Evolutionary conservation across 2,888 invertebrate species (phyloP), one percentile per base, ranked within the genome.

Genomic region (Nyleta sp.): DNA sequence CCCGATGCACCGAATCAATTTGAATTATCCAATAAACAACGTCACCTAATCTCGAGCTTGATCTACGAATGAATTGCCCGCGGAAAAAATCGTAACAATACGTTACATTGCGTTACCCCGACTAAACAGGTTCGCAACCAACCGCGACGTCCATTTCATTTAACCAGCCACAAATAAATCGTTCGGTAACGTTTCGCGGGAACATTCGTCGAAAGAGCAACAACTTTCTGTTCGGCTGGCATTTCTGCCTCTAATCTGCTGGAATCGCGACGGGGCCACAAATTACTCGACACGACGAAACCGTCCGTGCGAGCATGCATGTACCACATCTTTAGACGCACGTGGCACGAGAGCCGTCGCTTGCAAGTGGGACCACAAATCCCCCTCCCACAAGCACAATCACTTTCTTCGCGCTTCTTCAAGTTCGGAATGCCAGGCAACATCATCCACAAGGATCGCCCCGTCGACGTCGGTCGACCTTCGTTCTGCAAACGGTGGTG

Each of bases 321-420:
- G 73, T 60, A 59, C 55, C 53, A 75, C 55, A 75, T 68, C 57
- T 33, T 7, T 10, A 10, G 28, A 28, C 28, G 67, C 77, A 77
- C 77, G 77, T 77, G 77, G 60, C 60, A 42, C 38, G 59, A 71
- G 52, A 57, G 28, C 28, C 38, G 73, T 67, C 48, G 42, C 42
- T 64, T 42, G 68, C 73, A 70, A 78, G 73, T 68, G 78, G 78
- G 73, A 78, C 73, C 78, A 76, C 35, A 40, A 64, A 52, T 62
- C 70, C 70, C 76, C 59, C 78, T 59, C 73, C 70, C 53, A 13
- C 28, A 28, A 22, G 28, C 68, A 78, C 84, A 81, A 83, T 84
- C 84, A 84, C 86, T 86, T 86, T 86, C 86, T 83, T 86, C 82
- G 79, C 80, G 78, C 79, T 79, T 81, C 79, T 74, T 70, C 68